Evolutionary conservation across 2,797 vertebrate genomes (phyloP), one percentile per base, ranked within the genome.

Genomic region (Halcyon badia): DNA sequence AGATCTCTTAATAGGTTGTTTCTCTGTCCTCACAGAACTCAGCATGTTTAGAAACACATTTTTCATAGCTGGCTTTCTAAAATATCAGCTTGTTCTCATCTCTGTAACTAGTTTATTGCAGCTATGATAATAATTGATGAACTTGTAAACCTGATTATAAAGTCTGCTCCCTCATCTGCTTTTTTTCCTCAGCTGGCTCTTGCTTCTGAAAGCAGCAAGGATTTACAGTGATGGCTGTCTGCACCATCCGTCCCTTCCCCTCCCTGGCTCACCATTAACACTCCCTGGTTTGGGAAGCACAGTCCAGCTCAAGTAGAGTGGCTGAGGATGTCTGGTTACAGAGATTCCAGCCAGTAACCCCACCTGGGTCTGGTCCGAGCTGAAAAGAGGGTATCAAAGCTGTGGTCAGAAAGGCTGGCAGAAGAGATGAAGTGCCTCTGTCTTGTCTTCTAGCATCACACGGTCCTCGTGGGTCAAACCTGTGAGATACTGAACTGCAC

Each of bases 111-210:
- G 71, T 17, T 85, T 77, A 89, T 52, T 85, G 39, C 48, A 89
- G 69, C 60, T 64, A 68, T 83, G 79, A 93, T 62, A 87, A 85
- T 80, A 94, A 93, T 28, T 80, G 82, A 92, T 93, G 48, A 70
- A 85, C 79, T 41, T 88, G 71, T 64, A 95, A 94, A 91, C 48
- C 56, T 70, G 75, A 89, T 91, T 83, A 85, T 48, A 87, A 95
- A 80, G 64, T 70, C 93, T 85, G 60, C 51, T 95, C 51, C 39
- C 35, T 73, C 64, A 37, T 80, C 64, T 92, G 44, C 64, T 80
- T 84, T 87, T 87, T 26, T 28, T 76, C 44, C 51, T 76, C 56
- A 61, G 8, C 64, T 83, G 84, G 33, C 42, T 85, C 58, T 60
- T 1, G 4, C 57, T 89, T 89, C 35, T 25, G 57, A 84, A 87